Percentiles rank a stretch among this genome's conserved stretches.
Evolutionary conservation across 2,888 invertebrate species (phyloP).

Genomic region (Encarsia formosa): DNA sequence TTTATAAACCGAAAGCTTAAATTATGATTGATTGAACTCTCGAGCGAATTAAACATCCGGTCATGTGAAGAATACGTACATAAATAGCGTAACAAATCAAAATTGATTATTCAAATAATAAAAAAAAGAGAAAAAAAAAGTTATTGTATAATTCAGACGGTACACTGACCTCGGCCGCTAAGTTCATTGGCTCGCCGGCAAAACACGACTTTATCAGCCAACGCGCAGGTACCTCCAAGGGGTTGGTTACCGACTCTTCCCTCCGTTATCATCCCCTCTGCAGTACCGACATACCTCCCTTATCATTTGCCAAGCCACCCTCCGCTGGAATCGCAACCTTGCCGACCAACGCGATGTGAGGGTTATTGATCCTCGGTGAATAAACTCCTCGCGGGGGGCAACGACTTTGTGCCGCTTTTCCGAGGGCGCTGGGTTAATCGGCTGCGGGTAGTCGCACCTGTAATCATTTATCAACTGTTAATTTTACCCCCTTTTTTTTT

Average conservation of each 20-base stretch:
- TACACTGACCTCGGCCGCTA: too few species aligned
- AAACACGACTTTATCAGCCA: slow-evolving; percentile 2
- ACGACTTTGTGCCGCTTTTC: not conserved
- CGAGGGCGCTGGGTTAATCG: not conserved
- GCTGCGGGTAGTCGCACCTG: slow-evolving; percentile 6
- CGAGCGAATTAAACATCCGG: too few species aligned
- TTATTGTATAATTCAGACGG: too few species aligned
- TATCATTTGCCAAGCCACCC: slow-evolving; percentile 8
- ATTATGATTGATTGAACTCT: too few species aligned
- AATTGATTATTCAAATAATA: too few species aligned
- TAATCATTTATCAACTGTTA: not conserved
- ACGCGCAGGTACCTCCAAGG: not conserved
- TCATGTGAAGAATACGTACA: too few species aligned
- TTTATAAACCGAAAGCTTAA: too few species aligned
- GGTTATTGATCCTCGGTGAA: slow-evolving; percentile 10
- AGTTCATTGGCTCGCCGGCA: not conserved
- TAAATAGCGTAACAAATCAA: too few species aligned
- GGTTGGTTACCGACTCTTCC: slow-evolving; percentile 11
- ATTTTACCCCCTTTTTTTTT: too few species aligned
- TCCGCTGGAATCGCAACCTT: not conserved
- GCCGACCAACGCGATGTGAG: slow-evolving; percentile 7
- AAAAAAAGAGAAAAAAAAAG: too few species aligned
- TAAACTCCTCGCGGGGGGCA: not conserved
- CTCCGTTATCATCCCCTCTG: slow-evolving; percentile 21
- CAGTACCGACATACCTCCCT: slow-evolving; percentile 20